These are phyloP conservation scores for Cryptus viduatorius DNA, from an alignment of 2,888 invertebrate species.

Conservation along the genomic window DNA sequence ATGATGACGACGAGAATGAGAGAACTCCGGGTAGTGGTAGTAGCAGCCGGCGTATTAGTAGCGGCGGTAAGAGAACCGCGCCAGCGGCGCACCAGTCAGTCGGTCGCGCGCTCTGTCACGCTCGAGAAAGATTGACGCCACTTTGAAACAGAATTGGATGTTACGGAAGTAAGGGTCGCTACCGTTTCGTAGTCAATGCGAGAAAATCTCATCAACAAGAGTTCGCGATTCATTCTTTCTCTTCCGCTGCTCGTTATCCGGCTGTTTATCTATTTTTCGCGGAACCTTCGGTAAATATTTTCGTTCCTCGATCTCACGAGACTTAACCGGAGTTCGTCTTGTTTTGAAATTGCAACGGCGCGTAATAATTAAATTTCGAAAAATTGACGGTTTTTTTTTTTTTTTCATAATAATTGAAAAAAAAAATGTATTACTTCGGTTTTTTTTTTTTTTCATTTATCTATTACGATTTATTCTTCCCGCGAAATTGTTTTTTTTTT, in stretches of 20 bases:
- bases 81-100: constrained; percentile 1
- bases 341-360: too few species aligned
- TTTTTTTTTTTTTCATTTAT: too few species aligned
- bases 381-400: too few species aligned
- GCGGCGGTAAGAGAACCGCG: not conserved
- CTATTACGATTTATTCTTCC: too few species aligned
- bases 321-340: not conserved
- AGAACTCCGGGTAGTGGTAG: constrained; percentile 1
- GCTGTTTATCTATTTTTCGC: not conserved
- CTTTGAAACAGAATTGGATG: constrained; percentile 28
- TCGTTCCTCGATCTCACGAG: not conserved
- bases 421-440: too few species aligned
- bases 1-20: not conserved
- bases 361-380: too few species aligned
- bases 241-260: not conserved
- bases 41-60: not conserved
- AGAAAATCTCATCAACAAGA: not conserved
- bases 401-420: too few species aligned
- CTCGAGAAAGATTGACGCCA: constrained; percentile 32
- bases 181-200: not conserved
- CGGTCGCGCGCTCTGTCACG: constrained; percentile 39
- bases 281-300: not conserved
- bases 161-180: constrained; percentile 7
- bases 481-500: too few species aligned
- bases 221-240: constrained; percentile 13